Conservation (phyloP, 35 echinoderm and acorn worm genomes). For the Apostichopus japonicus region DNA sequence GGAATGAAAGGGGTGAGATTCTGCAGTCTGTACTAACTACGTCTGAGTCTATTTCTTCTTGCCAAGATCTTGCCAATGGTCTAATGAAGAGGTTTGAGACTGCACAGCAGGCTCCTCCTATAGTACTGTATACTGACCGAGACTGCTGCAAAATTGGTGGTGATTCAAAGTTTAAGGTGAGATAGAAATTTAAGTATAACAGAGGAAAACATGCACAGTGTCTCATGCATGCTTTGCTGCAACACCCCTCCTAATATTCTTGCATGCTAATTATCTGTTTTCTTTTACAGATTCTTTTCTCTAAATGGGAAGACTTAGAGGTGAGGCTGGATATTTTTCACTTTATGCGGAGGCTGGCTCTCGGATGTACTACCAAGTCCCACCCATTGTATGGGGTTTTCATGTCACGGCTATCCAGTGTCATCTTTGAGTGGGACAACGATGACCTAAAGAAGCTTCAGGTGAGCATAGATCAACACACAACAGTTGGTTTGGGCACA, state of each 20-base stretch:
- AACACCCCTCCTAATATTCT: background rate
- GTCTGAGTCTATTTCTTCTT: background rate
- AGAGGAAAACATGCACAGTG: background rate
- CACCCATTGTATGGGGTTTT: background rate
- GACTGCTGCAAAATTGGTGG: background rate
- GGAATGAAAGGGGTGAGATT: conserved; percentile 2
- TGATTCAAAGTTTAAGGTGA: background rate
- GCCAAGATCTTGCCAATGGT: background rate
- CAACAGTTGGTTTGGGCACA: too few relatives aligned
- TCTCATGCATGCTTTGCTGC: background rate
- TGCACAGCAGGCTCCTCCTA: background rate
- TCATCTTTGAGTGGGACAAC: background rate
- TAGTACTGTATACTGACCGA: background rate
- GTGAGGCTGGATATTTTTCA: background rate
- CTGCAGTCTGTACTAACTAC: background rate
- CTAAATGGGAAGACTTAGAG: background rate
- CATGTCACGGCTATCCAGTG: background rate
- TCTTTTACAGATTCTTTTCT: background rate
- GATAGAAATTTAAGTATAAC: background rate
- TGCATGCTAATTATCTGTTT: background rate
- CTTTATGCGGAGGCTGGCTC: background rate
- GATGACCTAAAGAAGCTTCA: background rate
- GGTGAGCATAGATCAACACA: background rate
- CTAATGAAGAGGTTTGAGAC: background rate
- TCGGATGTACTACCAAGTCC: background rate